Evolutionary conservation across 2,113 vertebrate genomes (phyloP).

Genomic region (Picathartes gymnocephalus): DNA sequence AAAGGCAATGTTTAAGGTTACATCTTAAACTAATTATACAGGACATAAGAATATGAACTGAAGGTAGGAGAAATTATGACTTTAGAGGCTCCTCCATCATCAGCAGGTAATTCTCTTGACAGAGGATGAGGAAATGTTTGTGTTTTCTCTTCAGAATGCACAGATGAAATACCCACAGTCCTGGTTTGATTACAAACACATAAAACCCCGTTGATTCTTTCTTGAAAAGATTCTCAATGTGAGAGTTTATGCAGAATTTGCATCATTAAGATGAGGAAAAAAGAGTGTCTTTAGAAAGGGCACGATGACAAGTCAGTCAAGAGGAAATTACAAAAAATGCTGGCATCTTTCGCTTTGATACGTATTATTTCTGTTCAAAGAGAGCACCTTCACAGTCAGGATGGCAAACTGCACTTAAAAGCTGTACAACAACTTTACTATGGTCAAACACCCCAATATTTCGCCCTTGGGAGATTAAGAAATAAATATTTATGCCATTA

Average conservation of each 20-base stretch:
- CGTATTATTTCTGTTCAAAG: neutral
- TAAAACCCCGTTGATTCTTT: neutral
- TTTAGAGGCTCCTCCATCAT: neutral
- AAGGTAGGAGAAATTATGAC: neutral
- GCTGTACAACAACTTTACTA: neutral
- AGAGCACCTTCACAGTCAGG: neutral
- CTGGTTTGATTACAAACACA: neutral
- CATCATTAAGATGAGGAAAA: neutral
- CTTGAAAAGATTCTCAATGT: neutral
- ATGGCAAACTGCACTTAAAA: neutral
- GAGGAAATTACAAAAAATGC: neutral
- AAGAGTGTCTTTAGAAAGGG: neutral
- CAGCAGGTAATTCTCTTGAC: neutral
- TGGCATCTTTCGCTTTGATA: neutral
- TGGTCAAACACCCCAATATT: neutral
- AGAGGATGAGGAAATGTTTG: neutral
- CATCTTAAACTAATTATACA: neutral
- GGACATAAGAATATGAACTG: neutral
- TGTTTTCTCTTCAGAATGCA: neutral
- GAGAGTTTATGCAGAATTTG: neutral
- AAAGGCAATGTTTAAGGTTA: neutral
- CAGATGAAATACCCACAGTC: neutral
- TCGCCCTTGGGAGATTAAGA: neutral
- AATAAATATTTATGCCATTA: neutral
- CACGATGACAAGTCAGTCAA: neutral